These are phyloP conservation scores for Ricordea florida DNA, from an alignment of 92 coral and sea anemone genomes.

Conservation along the genomic window DNA sequence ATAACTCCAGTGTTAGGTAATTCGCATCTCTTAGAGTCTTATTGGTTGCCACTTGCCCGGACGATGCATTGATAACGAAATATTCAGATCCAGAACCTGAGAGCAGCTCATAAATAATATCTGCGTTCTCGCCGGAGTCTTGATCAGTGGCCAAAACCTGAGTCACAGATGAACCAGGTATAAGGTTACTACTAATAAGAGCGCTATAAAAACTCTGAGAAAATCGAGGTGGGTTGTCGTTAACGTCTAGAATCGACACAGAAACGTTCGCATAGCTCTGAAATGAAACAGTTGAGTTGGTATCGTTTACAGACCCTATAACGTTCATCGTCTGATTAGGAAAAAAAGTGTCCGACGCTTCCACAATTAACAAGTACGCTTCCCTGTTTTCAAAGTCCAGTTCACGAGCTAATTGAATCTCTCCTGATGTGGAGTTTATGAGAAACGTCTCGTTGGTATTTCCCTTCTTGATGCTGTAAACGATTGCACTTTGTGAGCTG, in stretches of 20 bases:
- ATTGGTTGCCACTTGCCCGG: conserved; percentile 34
- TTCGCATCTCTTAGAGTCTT: conserved; percentile 49
- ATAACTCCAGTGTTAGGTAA: conserved; percentile 16
- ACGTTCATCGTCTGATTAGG: not conserved
- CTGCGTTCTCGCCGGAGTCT: conserved; percentile 48
- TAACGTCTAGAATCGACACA: conserved; percentile 35
- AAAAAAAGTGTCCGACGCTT: conserved; percentile 43
- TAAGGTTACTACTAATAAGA: conserved; percentile 31
- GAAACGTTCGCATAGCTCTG: conserved; percentile 42
- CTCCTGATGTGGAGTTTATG: conserved; percentile 41
- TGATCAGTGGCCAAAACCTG: conserved; percentile 36
- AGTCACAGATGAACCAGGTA: conserved; percentile 20
- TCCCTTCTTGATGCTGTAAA: conserved; percentile 12
- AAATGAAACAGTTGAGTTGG: conserved; percentile 9
- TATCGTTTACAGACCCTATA: not conserved
- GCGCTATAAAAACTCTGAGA: not conserved
- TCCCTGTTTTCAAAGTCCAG: conserved; percentile 41
- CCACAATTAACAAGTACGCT: conserved; percentile 19
- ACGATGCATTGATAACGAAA: conserved; percentile 23
- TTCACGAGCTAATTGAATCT: conserved; percentile 17
- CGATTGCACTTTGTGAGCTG: conserved; percentile 25
- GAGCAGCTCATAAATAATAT: not conserved
- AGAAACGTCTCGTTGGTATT: conserved; percentile 29
- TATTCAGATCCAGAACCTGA: not conserved
- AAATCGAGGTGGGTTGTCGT: conserved; percentile 50